Percentiles rank a stretch among this genome's conserved stretches.
Evolutionary conservation across 2,113 vertebrate genomes (phyloP).

Genomic region (Leptocoma aspasia): DNA sequence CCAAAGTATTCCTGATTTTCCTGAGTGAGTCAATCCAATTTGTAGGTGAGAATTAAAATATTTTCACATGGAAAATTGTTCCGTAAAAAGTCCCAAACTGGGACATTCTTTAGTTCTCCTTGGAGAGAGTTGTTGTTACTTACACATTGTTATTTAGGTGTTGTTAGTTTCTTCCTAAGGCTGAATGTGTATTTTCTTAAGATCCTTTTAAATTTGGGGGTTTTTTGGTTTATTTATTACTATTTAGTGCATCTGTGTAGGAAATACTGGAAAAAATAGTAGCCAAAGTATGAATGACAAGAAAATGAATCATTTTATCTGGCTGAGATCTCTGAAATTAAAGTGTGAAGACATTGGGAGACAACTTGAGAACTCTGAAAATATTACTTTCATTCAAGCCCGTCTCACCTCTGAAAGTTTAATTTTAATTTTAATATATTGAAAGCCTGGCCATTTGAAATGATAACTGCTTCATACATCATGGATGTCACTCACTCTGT

Average conservation of each 20-base stretch:
- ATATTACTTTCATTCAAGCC: conserved; percentile 5
- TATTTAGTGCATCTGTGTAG: not conserved
- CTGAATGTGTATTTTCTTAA: not conserved
- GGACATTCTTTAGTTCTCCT: not conserved
- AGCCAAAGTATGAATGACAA: not conserved
- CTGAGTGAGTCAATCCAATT: not conserved
- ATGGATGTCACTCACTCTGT: not conserved
- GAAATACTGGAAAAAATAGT: not conserved
- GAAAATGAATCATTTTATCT: conserved; percentile 5
- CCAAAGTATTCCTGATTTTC: not conserved
- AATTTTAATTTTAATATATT: conserved; percentile 44
- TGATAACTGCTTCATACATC: conserved; percentile 21
- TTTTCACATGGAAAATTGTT: not conserved
- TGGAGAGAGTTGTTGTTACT: not conserved
- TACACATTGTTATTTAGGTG: not conserved
- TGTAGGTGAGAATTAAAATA: not conserved
- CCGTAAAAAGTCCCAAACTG: not conserved
- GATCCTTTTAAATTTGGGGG: not conserved
- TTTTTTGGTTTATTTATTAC: not conserved
- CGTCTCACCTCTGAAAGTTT: conserved; percentile 20
- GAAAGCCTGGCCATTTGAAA: conserved; percentile 20
- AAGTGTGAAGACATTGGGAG: not conserved
- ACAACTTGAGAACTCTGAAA: not conserved
- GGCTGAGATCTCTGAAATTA: not conserved
- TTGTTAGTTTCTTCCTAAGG: not conserved